Conservation (phyloP, 2,888 invertebrate genomes). For the Oxyteleia sp. region DNA sequence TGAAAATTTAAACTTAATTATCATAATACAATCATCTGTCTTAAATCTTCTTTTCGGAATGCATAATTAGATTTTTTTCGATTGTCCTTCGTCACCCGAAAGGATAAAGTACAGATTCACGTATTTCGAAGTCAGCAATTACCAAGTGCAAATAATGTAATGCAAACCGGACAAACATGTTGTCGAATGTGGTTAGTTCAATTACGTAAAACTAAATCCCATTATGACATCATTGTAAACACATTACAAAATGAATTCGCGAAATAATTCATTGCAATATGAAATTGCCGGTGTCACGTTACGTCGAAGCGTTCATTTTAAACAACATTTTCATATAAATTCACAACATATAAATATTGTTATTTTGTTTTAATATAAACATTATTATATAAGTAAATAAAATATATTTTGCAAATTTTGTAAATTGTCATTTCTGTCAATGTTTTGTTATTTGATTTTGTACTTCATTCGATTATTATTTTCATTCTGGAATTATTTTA, state of each 20-base stretch:
- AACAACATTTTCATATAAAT: too few species aligned
- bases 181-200: constrained; percentile 44
- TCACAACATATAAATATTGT: too few species aligned
- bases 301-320: neutral
- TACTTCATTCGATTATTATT: too few species aligned
- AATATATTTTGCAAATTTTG: too few species aligned
- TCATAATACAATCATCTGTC: constrained; percentile 20
- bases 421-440: too few species aligned
- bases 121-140: constrained; percentile 30
- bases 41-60: constrained; percentile 24
- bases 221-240: constrained; percentile 58
- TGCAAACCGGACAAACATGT: constrained; percentile 42
- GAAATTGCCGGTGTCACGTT: constrained; percentile 21
- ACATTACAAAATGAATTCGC: constrained; percentile 48
- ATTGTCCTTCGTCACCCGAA: constrained; percentile 18
- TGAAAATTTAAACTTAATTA: constrained; percentile 15
- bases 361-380: too few species aligned
- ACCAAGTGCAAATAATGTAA: constrained; percentile 45
- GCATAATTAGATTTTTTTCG: constrained; percentile 40
- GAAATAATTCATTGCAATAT: constrained; percentile 37
- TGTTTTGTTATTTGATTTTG: too few species aligned
- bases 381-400: too few species aligned
- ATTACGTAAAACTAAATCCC: constrained; percentile 63
- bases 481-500: too few species aligned
- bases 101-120: constrained; percentile 40